phyloP scores from a whole-genome alignment of 2,113 vertebrate genomes.

The Megaceryle maxima region DNA sequence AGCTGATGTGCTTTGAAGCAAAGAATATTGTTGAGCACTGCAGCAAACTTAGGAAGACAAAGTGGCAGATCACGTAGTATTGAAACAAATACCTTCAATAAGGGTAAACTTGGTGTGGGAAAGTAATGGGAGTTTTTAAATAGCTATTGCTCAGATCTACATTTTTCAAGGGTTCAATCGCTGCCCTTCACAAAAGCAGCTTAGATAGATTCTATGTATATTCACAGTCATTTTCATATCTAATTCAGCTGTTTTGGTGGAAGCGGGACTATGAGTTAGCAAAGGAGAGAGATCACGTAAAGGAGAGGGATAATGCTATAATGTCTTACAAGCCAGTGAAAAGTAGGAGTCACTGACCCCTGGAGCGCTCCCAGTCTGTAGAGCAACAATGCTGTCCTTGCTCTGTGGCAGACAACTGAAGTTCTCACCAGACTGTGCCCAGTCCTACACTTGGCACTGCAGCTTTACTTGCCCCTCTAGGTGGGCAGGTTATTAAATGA shows the following conservation, averaged over 20 bases:
- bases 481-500: neutral
- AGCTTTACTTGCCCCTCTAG: neutral
- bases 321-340: neutral
- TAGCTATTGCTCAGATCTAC: neutral
- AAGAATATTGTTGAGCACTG: neutral
- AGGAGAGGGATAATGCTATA: neutral
- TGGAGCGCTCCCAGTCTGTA: neutral
- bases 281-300: neutral
- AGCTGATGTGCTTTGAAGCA: neutral
- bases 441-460: fast-evolving
- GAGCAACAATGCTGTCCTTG: fast-evolving
- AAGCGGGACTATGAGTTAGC: neutral
- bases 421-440: neutral
- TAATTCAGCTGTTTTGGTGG: neutral
- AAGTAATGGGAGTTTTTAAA: neutral
- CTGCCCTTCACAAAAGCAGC: neutral
- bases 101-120: neutral
- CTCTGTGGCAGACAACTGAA: fast-evolving
- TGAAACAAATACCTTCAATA: neutral
- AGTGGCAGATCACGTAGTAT: neutral
- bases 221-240: neutral
- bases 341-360: neutral
- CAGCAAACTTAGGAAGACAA: neutral
- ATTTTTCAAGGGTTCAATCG: neutral
- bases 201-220: neutral